phyloP scores from a whole-genome alignment of 2,888 invertebrate genomes.

The Andrena praecox region DNA sequence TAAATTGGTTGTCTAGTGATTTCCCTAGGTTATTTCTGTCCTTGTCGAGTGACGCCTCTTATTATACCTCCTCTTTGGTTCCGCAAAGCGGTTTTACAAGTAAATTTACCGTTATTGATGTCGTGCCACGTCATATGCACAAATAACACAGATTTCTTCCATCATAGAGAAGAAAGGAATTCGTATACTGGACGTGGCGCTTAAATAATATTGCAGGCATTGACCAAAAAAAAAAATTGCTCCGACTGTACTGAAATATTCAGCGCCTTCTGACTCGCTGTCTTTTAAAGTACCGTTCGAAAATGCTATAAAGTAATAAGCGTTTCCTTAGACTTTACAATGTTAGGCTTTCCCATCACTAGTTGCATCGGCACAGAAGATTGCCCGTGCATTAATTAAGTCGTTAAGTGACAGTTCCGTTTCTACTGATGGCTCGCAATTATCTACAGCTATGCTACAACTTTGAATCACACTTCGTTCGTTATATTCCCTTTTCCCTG shows the following conservation, averaged over 20 bases:
- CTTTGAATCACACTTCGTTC: not conserved
- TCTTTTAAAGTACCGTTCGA: not conserved
- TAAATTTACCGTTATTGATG: not conserved
- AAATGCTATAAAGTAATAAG: conserved; percentile 17
- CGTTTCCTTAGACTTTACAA: not conserved
- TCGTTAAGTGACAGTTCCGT: not conserved
- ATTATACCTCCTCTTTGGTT: too few relatives aligned
- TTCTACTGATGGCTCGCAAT: not conserved
- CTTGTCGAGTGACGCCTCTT: too few relatives aligned
- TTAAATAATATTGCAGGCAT: conserved; percentile 13
- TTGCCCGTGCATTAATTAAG: conserved; percentile 1
- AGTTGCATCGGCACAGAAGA: conserved; percentile 4
- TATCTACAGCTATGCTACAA: not conserved
- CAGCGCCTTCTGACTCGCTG: not conserved
- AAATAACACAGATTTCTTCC: not conserved
- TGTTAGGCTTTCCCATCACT: conserved; percentile 3
- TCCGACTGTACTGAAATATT: not conserved
- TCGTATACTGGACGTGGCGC: not conserved
- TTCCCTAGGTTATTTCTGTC: too few relatives aligned
- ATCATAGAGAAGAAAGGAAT: not conserved
- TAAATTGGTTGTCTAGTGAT: too few relatives aligned
- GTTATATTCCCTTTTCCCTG: not conserved
- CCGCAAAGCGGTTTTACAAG: not conserved
- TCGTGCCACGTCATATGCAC: not conserved
- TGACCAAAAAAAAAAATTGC: not conserved